Conservation (phyloP, 2,113 vertebrate species). For the Lipophrys pholis region DNA sequence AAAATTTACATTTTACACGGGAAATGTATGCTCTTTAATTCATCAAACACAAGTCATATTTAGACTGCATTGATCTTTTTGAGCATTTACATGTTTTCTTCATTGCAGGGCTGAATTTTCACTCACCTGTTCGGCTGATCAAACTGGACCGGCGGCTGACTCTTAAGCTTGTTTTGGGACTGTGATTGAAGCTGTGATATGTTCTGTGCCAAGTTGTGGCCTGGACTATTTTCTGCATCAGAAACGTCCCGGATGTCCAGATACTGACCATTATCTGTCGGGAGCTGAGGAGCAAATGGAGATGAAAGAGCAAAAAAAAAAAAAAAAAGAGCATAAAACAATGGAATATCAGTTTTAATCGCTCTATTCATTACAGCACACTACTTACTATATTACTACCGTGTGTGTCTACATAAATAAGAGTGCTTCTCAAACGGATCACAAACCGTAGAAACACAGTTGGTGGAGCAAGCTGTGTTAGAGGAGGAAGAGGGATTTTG, state of each 20-base stretch:
- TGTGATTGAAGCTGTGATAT: constrained; percentile 78
- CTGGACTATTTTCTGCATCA: constrained; percentile 70
- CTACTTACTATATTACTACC: background rate
- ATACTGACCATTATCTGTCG: constrained; percentile 88
- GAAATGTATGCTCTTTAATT: too few relatives aligned
- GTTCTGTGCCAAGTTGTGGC: constrained; percentile 72
- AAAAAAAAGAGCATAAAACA: too few relatives aligned
- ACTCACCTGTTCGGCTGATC: constrained; percentile 95
- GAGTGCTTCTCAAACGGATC: background rate
- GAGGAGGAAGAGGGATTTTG: constrained; percentile 67
- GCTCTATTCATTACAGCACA: background rate
- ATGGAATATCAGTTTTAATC: background rate
- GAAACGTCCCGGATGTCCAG: constrained; percentile 85
- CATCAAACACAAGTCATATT: too few relatives aligned
- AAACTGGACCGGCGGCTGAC: constrained; percentile 87
- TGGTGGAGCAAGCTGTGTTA: constrained; percentile 30
- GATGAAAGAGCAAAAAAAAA: too few relatives aligned
- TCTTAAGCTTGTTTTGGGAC: constrained; percentile 82
- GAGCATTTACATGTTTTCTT: background rate
- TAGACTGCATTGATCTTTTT: too few relatives aligned
- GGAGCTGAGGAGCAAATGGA: constrained; percentile 73
- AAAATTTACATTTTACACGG: too few relatives aligned
- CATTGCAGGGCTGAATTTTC: background rate
- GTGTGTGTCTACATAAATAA: background rate
- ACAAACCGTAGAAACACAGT: constrained; percentile 62